Base-by-base conservation (phyloP, 2,888 invertebrate genomes). In the Drosophila colorata region DNA sequence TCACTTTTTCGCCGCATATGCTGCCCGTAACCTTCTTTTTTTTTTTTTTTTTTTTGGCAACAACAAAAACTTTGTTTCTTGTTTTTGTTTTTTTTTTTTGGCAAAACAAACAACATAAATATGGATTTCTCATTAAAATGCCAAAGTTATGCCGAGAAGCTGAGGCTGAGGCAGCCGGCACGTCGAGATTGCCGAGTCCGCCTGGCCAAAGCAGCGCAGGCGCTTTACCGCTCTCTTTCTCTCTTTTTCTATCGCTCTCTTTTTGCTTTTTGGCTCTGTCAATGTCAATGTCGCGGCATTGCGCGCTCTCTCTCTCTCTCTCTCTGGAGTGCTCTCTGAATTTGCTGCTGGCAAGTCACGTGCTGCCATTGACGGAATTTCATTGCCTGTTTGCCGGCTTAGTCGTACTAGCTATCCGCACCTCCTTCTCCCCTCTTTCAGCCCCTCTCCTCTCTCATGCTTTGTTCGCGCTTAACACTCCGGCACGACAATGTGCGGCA, bases 91-190 rank as follows among this genome's bases (percentile, higher is more conserved):
- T 67, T 51, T 37, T 53, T 67, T 80, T 85, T 83, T 69, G 59
- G 72, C 82, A 82, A 87, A 85, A 85, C 87, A 85, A 85, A 87
- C 83, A 85, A 82, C 83, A 78, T 83, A 81, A 88, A 86, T 88
- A 88, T 89, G 86, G 88, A 88, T 88, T 88, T 88, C 78, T 86
- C 89, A 88, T 88, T 86, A 89, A 86, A 86, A 75, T 87, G 69
- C 76, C 72, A 78, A 85, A 85, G 78, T 78, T 87, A 73, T 74
- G 78, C 87, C 25, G 44, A 43, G 56, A 46, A 60, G 33, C 47
- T 28, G 40, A 28, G 13, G 58, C 38, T 69, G 51, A 56, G 23
- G 53, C 48, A 72, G 70, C 74, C 64, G 74, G 80, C 86, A 80
- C 64, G 52, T 69, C 20, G 61, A 75, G 74, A 65, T 59, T 68